A percentile compares a stretch with the other conserved stretches of the same genome.
These are phyloP conservation scores for Eutrigla gurnardus DNA, from an alignment of 2,797 vertebrate genomes.

Conservation along the genomic window DNA sequence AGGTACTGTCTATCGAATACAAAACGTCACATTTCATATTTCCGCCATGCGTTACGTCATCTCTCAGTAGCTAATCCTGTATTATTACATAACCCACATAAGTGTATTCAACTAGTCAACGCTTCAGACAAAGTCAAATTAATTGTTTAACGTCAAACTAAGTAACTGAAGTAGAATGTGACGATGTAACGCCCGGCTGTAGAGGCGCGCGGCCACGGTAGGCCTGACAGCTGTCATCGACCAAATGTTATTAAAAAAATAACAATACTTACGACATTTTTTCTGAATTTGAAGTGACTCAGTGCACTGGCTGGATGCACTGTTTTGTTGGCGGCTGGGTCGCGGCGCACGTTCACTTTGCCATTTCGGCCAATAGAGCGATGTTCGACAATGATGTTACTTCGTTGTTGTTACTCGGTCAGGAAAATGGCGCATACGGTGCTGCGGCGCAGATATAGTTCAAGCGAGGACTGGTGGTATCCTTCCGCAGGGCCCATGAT, in stretches of 20 bases:
- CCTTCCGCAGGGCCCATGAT: slow-evolving; percentile 64
- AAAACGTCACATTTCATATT: neutral
- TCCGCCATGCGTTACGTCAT: slow-evolving; percentile 12
- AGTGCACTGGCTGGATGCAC: slow-evolving; percentile 87
- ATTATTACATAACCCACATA: rapidly evolving
- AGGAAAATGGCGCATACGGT: slow-evolving; percentile 45
- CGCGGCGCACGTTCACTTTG: slow-evolving; percentile 82
- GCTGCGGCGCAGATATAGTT: slow-evolving; percentile 28
- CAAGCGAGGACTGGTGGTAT: slow-evolving; percentile 29
- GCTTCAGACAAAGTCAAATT: neutral
- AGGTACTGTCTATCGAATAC: rapidly evolving
- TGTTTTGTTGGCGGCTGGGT: slow-evolving; percentile 79
- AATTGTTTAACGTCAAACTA: too few relatives aligned
- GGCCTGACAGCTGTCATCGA: slow-evolving; percentile 16
- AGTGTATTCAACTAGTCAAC: rapidly evolving
- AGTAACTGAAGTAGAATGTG: rapidly evolving
- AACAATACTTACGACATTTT: slow-evolving; percentile 85
- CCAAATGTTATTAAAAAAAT: neutral
- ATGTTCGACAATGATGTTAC: slow-evolving; percentile 11
- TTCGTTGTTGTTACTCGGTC: neutral
- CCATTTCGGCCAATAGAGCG: slow-evolving; percentile 79
- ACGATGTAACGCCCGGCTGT: neutral
- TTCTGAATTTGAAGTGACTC: slow-evolving; percentile 74
- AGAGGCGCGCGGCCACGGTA: neutral
- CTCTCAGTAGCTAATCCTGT: rapidly evolving